Evolutionary conservation across 92 coral and sea anemone genomes (phyloP).

Genomic region (Bergia sp.): DNA sequence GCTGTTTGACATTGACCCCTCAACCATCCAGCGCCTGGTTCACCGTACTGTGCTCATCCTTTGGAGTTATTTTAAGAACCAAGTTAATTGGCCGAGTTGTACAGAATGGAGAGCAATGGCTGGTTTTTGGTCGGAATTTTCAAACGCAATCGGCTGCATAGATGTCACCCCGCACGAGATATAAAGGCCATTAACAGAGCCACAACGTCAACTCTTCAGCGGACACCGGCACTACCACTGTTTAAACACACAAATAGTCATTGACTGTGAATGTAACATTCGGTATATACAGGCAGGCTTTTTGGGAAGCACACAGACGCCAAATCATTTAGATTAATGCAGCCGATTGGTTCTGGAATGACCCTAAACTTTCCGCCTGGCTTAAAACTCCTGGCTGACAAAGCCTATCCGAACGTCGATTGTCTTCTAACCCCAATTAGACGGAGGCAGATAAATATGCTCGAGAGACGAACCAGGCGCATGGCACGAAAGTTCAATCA

Average conservation of each 20-base stretch:
- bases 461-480: slow-evolving; percentile 9
- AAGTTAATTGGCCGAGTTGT: no score
- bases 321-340: not conserved
- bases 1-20: no score
- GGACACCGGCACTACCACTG: no score
- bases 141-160: no score
- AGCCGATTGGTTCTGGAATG: not conserved
- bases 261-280: not conserved
- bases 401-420: not conserved
- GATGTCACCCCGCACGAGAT: no score
- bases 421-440: slow-evolving; percentile 7
- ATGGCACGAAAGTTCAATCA: not conserved
- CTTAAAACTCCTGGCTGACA: not conserved
- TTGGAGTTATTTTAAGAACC: no score
- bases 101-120: no score
- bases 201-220: no score
- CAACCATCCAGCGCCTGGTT: no score
- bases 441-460: slow-evolving; percentile 1
- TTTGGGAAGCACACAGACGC: not conserved
- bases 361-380: not conserved
- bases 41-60: no score
- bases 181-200: no score
- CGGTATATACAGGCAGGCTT: not conserved
- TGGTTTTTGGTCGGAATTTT: no score
- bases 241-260: not conserved